Evolutionary conservation across 2,797 vertebrate species (phyloP).

Genomic region (Apogon talboti): DNA sequence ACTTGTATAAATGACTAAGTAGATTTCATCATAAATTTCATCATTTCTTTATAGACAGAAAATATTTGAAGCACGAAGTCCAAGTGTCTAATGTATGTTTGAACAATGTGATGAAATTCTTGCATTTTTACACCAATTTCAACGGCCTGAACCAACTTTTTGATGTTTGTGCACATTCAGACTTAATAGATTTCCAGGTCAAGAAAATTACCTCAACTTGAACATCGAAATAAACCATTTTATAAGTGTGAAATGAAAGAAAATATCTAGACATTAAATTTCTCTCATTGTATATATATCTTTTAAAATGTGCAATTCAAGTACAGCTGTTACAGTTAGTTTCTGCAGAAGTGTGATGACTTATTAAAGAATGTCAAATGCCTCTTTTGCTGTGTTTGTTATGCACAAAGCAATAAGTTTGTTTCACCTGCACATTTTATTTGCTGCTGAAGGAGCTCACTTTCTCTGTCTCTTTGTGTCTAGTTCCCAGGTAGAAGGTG

Average conservation of each 20-base stretch:
- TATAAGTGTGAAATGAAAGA: background rate
- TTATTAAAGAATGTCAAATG: constrained; percentile 25
- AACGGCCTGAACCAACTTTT: background rate
- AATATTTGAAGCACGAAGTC: constrained; percentile 33
- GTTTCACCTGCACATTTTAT: background rate
- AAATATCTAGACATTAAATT: background rate
- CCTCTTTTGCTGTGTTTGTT: background rate
- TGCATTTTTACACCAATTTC: constrained; percentile 26
- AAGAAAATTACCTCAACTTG: background rate
- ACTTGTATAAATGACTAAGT: background rate
- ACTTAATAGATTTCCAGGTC: too few species aligned
- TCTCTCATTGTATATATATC: background rate
- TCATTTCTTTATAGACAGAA: constrained; percentile 9
- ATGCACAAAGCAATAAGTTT: background rate
- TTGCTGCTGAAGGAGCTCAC: background rate
- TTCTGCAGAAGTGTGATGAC: constrained; percentile 8
- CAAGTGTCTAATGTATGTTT: constrained; percentile 2
- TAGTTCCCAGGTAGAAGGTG: constrained; percentile 93
- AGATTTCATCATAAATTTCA: constrained; percentile 38
- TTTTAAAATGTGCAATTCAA: background rate
- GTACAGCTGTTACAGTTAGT: background rate
- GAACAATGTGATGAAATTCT: constrained; percentile 37
- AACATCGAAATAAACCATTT: background rate
- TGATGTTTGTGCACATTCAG: background rate
- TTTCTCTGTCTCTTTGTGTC: constrained; percentile 5